Evolutionary conservation across 2,113 vertebrate species (phyloP).

Genomic region (Pelodiscus sinensis): DNA sequence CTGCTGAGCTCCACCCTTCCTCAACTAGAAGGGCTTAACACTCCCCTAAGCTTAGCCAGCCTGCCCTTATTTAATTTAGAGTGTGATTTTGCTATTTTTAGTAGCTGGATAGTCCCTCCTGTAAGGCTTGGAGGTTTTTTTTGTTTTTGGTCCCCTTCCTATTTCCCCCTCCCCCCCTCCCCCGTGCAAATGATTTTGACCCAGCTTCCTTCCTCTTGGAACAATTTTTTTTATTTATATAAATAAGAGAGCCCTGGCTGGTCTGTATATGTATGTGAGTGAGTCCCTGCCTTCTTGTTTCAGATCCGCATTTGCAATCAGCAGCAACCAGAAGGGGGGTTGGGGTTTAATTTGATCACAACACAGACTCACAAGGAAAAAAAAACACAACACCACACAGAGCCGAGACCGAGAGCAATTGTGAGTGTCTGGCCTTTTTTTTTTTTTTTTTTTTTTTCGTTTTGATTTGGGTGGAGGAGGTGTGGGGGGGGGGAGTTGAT

Average conservation of each 20-base stretch:
- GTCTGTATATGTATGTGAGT: slow-evolving; percentile 25
- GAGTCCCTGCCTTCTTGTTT: slow-evolving; percentile 50
- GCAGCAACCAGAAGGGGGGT: slow-evolving; percentile 44
- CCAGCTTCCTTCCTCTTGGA: slow-evolving; percentile 64
- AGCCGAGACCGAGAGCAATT: slow-evolving; percentile 43
- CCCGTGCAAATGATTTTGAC: slow-evolving; percentile 51
- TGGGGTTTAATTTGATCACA: slow-evolving; percentile 41
- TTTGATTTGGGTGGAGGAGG: not conserved
- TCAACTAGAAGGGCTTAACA: slow-evolving; percentile 53
- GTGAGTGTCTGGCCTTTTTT: slow-evolving; percentile 43
- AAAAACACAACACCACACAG: not conserved
- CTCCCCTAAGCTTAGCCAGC: slow-evolving; percentile 50
- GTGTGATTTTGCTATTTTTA: slow-evolving; percentile 76
- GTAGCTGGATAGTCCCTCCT: slow-evolving; percentile 63
- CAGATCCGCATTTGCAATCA: slow-evolving; percentile 60
- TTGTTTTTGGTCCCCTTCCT: not conserved
- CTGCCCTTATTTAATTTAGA: slow-evolving; percentile 74
- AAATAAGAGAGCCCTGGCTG: slow-evolving; percentile 52
- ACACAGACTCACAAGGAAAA: slow-evolving; percentile 23
- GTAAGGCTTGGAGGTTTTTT: slow-evolving; percentile 43
- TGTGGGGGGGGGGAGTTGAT: not conserved
- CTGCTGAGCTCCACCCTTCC: slow-evolving; percentile 25
- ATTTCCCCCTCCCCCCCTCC: not conserved
- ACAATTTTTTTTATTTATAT: slow-evolving; percentile 47
- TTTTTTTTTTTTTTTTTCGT: not conserved